These are phyloP conservation scores for Isichthys henryi DNA, from an alignment of 2,113 vertebrate genomes.

Conservation along the genomic window DNA sequence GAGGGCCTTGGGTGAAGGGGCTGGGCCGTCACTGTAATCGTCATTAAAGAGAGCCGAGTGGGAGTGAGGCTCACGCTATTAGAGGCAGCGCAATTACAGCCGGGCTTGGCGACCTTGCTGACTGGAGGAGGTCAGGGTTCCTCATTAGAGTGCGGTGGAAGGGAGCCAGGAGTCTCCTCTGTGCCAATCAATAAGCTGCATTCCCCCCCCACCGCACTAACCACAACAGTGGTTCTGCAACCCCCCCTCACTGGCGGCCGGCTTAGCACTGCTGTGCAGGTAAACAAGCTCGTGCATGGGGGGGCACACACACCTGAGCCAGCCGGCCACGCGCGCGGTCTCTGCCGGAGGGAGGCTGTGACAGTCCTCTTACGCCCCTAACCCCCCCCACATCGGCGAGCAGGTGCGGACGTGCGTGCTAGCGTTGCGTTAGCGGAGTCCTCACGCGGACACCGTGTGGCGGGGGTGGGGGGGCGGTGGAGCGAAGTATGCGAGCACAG, in stretches of 20 bases:
- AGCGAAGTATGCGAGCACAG: conserved; percentile 13
- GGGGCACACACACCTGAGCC: neutral
- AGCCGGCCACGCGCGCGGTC: neutral
- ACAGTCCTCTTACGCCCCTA: neutral
- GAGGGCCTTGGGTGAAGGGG: conserved; percentile 48
- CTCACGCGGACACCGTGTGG: neutral
- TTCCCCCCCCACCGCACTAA: conserved; percentile 61
- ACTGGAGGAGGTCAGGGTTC: conserved; percentile 69
- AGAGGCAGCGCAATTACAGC: conserved; percentile 74
- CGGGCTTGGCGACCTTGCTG: conserved; percentile 71
- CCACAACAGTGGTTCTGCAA: conserved; percentile 56
- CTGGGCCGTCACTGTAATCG: conserved; percentile 69
- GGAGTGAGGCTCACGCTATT: conserved; percentile 70
- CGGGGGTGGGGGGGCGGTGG: conserved; percentile 41
- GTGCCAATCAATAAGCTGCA: conserved; percentile 71
- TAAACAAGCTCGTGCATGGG: conserved; percentile 13
- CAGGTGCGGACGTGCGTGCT: neutral
- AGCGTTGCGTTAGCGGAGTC: neutral
- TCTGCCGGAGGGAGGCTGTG: neutral
- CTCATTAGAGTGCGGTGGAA: conserved; percentile 73
- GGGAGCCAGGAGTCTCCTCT: conserved; percentile 67
- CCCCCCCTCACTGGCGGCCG: conserved; percentile 37
- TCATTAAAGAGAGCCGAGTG: conserved; percentile 63
- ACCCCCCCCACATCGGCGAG: neutral
- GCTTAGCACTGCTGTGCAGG: conserved; percentile 23